phyloP scores from a whole-genome alignment of 2,113 vertebrate species.

The Lycaon pictus region DNA sequence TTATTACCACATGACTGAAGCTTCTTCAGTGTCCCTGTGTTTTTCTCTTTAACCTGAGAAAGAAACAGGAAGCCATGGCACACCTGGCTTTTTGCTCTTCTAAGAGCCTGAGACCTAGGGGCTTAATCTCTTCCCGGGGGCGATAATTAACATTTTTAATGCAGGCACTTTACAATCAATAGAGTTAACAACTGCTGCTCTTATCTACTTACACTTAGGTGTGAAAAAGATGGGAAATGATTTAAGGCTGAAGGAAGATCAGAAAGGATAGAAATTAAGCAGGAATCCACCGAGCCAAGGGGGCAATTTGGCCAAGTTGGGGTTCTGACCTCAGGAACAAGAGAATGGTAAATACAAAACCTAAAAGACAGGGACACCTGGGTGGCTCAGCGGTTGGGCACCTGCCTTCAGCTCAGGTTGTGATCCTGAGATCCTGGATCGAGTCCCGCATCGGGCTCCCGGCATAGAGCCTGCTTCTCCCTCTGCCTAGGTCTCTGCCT shows the following conservation, averaged over 20 bases:
- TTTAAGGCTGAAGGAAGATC: background rate
- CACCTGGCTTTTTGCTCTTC: conserved; percentile 43
- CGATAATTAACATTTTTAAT: conserved; percentile 62
- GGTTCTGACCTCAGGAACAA: background rate
- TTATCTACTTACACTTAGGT: background rate
- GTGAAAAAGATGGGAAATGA: background rate
- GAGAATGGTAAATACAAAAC: accelerated
- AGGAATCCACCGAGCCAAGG: background rate
- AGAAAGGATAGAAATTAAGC: background rate
- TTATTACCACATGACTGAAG: background rate
- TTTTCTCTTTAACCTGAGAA: background rate
- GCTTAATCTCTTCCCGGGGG: conserved; percentile 43
- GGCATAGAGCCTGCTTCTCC: too few species aligned
- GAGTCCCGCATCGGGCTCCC: too few species aligned
- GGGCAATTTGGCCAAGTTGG: background rate
- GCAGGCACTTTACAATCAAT: conserved; percentile 60
- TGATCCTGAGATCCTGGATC: too few species aligned
- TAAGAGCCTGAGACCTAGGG: background rate
- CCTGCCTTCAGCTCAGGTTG: too few species aligned
- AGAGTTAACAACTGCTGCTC: conserved; percentile 42
- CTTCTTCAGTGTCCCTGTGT: background rate
- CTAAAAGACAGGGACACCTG: background rate
- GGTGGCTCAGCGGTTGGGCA: too few species aligned
- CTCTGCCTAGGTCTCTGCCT: too few species aligned
- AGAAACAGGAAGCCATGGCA: background rate